Evolutionary conservation across 2,797 vertebrate genomes (phyloP), one percentile per base, ranked within the genome.

Genomic region (Cygnus olor): DNA sequence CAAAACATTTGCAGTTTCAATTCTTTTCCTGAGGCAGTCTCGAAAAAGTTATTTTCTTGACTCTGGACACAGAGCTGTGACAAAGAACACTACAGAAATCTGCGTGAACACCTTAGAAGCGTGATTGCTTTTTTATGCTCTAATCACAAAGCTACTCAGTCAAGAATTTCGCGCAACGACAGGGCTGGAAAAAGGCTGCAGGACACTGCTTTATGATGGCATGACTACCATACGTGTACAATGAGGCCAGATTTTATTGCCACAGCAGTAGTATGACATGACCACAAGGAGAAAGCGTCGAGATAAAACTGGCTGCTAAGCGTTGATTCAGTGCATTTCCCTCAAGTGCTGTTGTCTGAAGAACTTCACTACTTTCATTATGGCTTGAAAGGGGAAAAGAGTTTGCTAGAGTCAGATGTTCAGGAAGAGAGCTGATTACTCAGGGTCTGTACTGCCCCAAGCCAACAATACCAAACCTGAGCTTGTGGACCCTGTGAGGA

Each of bases 181-280:
- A 60, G 9, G 14, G 16, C 2, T 32, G 27, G 58, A 64, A 82
- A 87, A 87, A 81, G 22, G 21, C 38, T 79, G 34, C 64, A 72
- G 71, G 47, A 70, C 47, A 38, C 21, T 40, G 30, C 15, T 30
- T 87, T 38, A n/a, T 19, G 42, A 89, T 15, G 11, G 51, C 36
- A 40, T 3, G 56, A 66, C 38, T 49, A 34, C 36, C 38, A 36
- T 21, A 69, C 6, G 2, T 0, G 5, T 17, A 40, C 21, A 69
- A 9, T 3, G 21, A 93, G 32, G 42, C 42, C 16, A 61, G 14
- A 84, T 66, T 79, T 66, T 61, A 81, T 30, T 80, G 22, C 32
- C 72, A 25, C 1, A 1, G 34, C 28, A 76, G 32, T 14, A 32
- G 14, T 0, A 0, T 30, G 30, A 68, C 24, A 64, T 3, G 5